phyloP scores from a whole-genome alignment of 2,113 vertebrate species.

The Charina bottae region DNA sequence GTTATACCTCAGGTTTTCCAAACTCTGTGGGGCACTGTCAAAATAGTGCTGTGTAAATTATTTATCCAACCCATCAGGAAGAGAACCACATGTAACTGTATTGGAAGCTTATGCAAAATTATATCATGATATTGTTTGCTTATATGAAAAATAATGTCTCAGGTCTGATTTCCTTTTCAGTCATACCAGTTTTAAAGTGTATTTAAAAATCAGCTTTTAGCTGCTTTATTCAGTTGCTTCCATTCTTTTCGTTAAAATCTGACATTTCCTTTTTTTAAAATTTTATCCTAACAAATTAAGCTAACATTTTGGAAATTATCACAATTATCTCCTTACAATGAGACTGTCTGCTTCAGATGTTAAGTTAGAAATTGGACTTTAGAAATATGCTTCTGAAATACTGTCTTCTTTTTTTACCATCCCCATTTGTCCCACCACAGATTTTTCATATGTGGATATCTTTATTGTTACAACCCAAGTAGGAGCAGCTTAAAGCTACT shows the following conservation, averaged over 20 bases:
- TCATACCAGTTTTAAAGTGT: background rate
- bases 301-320: slow-evolving; percentile 3
- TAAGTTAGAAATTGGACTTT: slow-evolving; percentile 8
- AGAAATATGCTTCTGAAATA: slow-evolving; percentile 19
- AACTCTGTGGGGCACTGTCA: slow-evolving; percentile 43
- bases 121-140: slow-evolving; percentile 46
- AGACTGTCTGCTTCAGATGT: background rate
- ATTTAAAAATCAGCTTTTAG: background rate
- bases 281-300: slow-evolving; percentile 7
- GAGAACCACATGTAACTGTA: slow-evolving; percentile 39
- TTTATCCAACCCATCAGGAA: background rate
- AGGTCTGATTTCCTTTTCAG: slow-evolving; percentile 59
- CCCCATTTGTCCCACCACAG: background rate
- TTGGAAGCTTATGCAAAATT: slow-evolving; percentile 43
- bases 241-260: background rate
- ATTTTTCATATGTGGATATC: slow-evolving; percentile 9
- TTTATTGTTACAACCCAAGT: slow-evolving; percentile 24
- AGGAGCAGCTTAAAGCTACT: slow-evolving; percentile 23
- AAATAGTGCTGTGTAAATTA: slow-evolving; percentile 20
- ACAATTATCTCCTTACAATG: background rate
- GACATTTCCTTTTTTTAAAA: background rate
- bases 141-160: slow-evolving; percentile 53
- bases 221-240: background rate
- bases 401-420: background rate
- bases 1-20: slow-evolving; percentile 63